Evolutionary conservation across 2,797 vertebrate genomes (phyloP).

Genomic region (Dendrocincla fuliginosa): DNA sequence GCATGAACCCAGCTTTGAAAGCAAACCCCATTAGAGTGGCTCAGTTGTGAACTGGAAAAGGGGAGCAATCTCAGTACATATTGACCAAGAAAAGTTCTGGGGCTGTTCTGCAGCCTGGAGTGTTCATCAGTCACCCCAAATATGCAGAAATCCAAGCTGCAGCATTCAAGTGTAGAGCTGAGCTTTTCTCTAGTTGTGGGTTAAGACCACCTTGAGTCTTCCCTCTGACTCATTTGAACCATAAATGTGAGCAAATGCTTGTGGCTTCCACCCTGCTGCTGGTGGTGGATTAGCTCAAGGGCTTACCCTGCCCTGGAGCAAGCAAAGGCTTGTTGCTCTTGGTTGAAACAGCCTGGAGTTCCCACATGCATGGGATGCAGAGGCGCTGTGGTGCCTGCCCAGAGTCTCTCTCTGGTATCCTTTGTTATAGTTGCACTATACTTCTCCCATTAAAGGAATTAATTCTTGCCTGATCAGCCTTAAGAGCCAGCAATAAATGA

Average conservation of each 20-base stretch:
- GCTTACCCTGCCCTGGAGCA: not conserved
- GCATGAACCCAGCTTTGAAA: not conserved
- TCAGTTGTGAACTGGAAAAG: not conserved
- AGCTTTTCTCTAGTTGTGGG: not conserved
- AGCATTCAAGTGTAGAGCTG: not conserved
- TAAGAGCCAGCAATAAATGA: slow-evolving; percentile 17
- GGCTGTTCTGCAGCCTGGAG: not conserved
- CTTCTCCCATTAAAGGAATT: slow-evolving; percentile 13
- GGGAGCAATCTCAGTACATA: not conserved
- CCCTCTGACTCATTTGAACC: not conserved
- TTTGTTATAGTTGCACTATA: not conserved
- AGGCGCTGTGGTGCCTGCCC: not conserved
- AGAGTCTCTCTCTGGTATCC: not conserved
- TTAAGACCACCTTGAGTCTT: not conserved
- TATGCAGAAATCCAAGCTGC: not conserved
- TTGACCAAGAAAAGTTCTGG: not conserved
- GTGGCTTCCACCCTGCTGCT: not conserved
- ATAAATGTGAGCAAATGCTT: not conserved
- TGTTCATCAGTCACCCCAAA: not conserved
- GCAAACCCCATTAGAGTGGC: not conserved
- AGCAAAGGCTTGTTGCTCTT: not conserved
- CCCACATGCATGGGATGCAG: not conserved
- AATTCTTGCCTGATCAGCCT: not conserved
- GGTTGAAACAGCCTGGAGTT: not conserved
- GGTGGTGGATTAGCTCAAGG: not conserved